Base-by-base conservation (phyloP, 1,140 invertebrate genomes). In the Leptoteleia sp. region DNA sequence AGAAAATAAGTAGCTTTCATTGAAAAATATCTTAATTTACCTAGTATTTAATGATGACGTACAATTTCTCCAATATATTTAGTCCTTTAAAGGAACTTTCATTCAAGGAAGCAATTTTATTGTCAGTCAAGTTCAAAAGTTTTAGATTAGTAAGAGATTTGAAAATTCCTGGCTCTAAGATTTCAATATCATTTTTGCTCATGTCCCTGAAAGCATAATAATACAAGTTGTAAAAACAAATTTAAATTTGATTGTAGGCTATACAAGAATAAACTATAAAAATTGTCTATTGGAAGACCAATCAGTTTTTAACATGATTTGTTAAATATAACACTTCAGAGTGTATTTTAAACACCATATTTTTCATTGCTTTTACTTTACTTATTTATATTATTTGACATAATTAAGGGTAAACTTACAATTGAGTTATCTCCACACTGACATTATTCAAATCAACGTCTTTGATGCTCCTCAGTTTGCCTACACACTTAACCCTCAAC, bases 111-210 rank as follows among this genome's bases (percentile, higher is more conserved):
- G 87, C 91, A 33, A 95, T 92, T 67, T 91, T 90, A 84, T 94
- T 94, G 43, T 87, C 85, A 0, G 93, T 94, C 33, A 94, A 86
- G 85, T 94, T 93, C 45, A 95, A 85, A 50, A 92, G 90, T 84
- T 92, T 92, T 2, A 95, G 87, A 65, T 92, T 91, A 17, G 92
- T 93, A 71, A 94, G 90, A 83, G 94, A 93, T 68, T 89, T 90
- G 77, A 95, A 97, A 45, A 93, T 92, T 83, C 94, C 92, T 8
- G 92, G 90, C 84, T 94, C 92, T 64, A 97, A 92, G n/a, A 90
- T 83, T 7, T 90, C 90, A 84, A 97, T 94, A 57, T 92, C 91
- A 87, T 97, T 98, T 84, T 92, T 92, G 77, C 93, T 94, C 25
- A 97, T 87, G 85, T 94, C 93, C 78, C 93, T 94, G 85, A 12